Evolutionary conservation across 2,113 vertebrate genomes (phyloP).

Genomic region (Alouatta palliata): DNA sequence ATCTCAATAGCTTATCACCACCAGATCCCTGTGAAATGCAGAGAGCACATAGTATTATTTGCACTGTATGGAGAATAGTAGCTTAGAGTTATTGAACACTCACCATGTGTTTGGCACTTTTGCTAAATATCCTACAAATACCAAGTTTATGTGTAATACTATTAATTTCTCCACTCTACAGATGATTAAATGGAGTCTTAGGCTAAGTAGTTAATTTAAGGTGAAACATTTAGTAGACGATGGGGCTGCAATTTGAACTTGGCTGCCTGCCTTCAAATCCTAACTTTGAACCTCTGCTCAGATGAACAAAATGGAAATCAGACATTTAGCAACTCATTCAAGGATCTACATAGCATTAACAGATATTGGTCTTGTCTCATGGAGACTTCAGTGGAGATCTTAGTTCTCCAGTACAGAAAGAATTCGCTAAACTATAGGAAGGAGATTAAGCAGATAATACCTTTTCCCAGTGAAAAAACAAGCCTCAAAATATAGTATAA

Average conservation of each 20-base stretch:
- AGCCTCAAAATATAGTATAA: not conserved
- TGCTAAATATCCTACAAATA: not conserved
- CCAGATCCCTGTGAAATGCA: not conserved
- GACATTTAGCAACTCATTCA: not conserved
- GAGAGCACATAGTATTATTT: not conserved
- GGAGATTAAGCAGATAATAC: not conserved
- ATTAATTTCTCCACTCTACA: not conserved
- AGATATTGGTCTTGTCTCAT: not conserved
- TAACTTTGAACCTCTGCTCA: slow-evolving; percentile 27
- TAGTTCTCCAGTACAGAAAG: not conserved
- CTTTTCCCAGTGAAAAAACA: not conserved
- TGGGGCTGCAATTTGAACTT: not conserved
- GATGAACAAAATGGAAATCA: slow-evolving; percentile 17
- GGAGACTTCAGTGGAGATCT: not conserved
- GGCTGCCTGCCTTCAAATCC: not conserved
- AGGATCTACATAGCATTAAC: not conserved
- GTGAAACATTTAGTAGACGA: not conserved
- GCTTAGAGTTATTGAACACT: not conserved
- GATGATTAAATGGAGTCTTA: not conserved
- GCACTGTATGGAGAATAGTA: not conserved
- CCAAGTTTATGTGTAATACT: not conserved
- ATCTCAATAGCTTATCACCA: not conserved
- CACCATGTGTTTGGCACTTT: not conserved
- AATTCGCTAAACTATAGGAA: not conserved
- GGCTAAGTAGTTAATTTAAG: not conserved